These are phyloP conservation scores for Tolmerus cingulatus DNA, from an alignment of 2,888 invertebrate species.

Conservation along the genomic window DNA sequence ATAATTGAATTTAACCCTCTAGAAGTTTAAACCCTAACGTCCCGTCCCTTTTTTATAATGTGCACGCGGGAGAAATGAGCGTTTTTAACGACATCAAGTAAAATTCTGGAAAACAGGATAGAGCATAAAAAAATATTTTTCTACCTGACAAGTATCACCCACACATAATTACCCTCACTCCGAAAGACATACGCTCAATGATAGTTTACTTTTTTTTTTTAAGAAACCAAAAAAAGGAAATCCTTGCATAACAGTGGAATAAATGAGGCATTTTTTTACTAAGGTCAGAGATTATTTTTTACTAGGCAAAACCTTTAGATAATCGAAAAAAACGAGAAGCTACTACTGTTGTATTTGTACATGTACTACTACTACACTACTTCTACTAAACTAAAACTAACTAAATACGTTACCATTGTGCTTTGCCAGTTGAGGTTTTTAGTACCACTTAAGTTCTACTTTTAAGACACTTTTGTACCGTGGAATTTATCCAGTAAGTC, in stretches of 20 bases:
- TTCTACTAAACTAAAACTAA: not conserved
- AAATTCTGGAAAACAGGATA: not conserved
- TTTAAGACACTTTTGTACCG: constrained; percentile 31
- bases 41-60: not conserved
- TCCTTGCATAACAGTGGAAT: not conserved
- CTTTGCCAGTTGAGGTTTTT: constrained; percentile 26
- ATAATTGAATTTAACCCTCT: not conserved
- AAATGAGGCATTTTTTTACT: not conserved
- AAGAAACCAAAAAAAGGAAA: not conserved
- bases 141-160: not conserved
- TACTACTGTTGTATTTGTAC: not conserved
- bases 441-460: constrained; percentile 28
- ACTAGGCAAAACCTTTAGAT: not conserved
- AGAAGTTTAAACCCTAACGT: not conserved
- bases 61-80: not conserved
- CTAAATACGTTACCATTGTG: constrained; percentile 30
- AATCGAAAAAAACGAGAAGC: not conserved
- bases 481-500: constrained; percentile 23
- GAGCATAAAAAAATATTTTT: not conserved
- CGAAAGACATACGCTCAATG: not conserved
- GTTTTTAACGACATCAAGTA: not conserved
- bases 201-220: not conserved
- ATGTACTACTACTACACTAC: not conserved
- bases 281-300: not conserved
- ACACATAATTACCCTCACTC: not conserved